phyloP scores from a whole-genome alignment of 1,140 invertebrate species.

The Mycetomoellerius zeteki region DNA sequence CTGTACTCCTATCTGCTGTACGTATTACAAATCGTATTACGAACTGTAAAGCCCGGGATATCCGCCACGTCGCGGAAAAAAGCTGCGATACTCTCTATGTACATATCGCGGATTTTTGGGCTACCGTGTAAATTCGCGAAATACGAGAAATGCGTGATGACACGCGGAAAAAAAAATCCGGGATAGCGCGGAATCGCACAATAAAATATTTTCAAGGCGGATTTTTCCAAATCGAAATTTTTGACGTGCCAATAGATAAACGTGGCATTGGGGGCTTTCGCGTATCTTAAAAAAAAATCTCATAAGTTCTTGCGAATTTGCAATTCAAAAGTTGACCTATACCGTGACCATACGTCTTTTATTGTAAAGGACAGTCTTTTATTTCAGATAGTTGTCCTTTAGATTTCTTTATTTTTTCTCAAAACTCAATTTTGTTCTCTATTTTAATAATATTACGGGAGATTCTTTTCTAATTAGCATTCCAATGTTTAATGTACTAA shows the following conservation, averaged over 20 bases:
- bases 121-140: constrained; percentile 42
- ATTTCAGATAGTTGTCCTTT: too few relatives aligned
- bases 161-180: constrained; percentile 23
- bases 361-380: too few relatives aligned
- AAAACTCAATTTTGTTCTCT: too few relatives aligned
- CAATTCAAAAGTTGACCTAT: neutral
- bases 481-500: too few relatives aligned
- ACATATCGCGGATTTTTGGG: constrained; percentile 25
- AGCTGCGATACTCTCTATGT: constrained; percentile 2
- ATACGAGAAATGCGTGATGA: constrained; percentile 27
- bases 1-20: neutral
- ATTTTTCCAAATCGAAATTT: constrained; percentile 39
- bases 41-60: constrained; percentile 11
- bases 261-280: neutral
- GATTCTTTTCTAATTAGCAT: too few relatives aligned
- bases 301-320: neutral
- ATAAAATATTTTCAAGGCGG: constrained; percentile 43
- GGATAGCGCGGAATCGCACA: neutral
- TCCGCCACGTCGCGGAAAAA: neutral
- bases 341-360: too few relatives aligned
- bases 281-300: neutral
- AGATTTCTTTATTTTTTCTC: too few relatives aligned
- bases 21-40: constrained; percentile 37
- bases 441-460: too few relatives aligned
- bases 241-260: constrained; percentile 7